Evolutionary conservation across 2,888 invertebrate species (phyloP).

Genomic region (Blastobasis lacticolella): DNA sequence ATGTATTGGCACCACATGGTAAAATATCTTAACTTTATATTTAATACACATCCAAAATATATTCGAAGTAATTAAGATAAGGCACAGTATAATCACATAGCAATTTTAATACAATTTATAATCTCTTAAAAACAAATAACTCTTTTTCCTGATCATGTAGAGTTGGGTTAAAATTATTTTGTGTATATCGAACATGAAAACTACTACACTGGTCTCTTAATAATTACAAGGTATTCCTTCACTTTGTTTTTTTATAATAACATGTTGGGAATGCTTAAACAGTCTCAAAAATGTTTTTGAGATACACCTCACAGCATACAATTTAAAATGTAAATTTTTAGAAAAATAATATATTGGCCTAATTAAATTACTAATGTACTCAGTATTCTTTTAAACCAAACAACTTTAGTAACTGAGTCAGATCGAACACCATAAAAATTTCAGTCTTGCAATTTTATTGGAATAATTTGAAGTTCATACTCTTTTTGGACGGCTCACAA

Average conservation of each 20-base stretch:
- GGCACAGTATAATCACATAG: slow-evolving; percentile 56
- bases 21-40: slow-evolving; percentile 24
- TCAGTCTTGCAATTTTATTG: slow-evolving; percentile 37
- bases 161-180: no score
- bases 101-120: slow-evolving; percentile 11
- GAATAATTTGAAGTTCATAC: slow-evolving; percentile 65
- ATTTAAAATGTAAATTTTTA: no score
- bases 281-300: no score
- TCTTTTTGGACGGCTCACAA: slow-evolving; percentile 89
- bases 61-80: slow-evolving; percentile 31
- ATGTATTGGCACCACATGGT: slow-evolving; percentile 60
- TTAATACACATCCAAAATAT: slow-evolving; percentile 20
- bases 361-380: no score
- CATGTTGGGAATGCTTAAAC: no score
- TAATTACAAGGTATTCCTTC: slow-evolving; percentile 8
- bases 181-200: slow-evolving; percentile 3
- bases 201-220: slow-evolving; percentile 4
- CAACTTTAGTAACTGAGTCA: no score
- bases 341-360: no score
- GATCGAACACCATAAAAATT: slow-evolving; percentile 20
- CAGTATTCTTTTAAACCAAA: no score
- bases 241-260: no score
- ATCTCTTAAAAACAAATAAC: slow-evolving; percentile 22
- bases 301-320: no score
- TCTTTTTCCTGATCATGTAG: slow-evolving; percentile 9